These are phyloP conservation scores for Scaptomyza cyrtandrae DNA, from an alignment of 2,888 invertebrate species.

Conservation along the genomic window DNA sequence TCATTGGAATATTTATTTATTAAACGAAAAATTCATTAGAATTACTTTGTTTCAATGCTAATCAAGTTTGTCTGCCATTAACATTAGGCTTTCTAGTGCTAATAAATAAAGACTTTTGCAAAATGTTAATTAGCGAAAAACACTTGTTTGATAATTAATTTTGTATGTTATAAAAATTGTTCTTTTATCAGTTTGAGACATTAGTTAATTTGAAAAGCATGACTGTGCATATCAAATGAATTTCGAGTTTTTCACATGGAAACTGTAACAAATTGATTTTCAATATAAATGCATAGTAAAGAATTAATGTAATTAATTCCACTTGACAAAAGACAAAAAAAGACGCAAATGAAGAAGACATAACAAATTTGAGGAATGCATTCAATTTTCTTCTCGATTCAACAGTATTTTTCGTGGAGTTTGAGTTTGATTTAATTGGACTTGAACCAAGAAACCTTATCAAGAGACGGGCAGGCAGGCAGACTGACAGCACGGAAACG, in stretches of 20 bases:
- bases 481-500: constrained; percentile 22
- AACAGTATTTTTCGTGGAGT: constrained; percentile 8
- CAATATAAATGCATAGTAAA: constrained; percentile 17
- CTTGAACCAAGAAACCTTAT: constrained; percentile 16
- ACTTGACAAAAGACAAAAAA: constrained; percentile 26
- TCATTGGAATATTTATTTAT: neutral
- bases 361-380: constrained; percentile 1
- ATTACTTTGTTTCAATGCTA: neutral
- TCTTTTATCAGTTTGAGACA: no score
- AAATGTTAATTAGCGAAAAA: neutral
- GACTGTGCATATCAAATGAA: constrained; percentile 43
- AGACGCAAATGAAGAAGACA: constrained; percentile 12
- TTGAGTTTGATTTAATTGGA: constrained; percentile 8
- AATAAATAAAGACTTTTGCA: neutral
- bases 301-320: constrained; percentile 46
- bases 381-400: constrained; percentile 10
- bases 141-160: neutral
- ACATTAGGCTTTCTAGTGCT: neutral
- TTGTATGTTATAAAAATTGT: neutral
- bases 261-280: constrained; percentile 56
- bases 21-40: neutral
- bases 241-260: constrained; percentile 23
- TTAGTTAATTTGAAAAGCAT: constrained; percentile 24
- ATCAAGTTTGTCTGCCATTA: no score
- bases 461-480: constrained; percentile 5